Evolutionary conservation across 2,113 vertebrate species (phyloP), one percentile per base, ranked within the genome.

Genomic region (Herpailurus yagouaroundi): DNA sequence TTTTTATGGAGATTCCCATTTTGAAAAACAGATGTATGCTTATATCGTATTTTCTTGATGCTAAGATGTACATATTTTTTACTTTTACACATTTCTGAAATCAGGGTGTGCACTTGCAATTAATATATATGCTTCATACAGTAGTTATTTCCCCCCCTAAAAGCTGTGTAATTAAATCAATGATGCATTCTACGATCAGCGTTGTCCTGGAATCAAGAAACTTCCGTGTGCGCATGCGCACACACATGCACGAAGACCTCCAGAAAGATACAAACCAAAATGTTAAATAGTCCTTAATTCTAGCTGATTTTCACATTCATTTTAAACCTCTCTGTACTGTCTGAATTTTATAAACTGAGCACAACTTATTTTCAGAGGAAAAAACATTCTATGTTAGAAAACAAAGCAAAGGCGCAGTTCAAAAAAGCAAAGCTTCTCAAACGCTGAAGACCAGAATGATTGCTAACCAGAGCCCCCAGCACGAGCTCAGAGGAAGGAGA

Each of bases 21-120:
- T 80, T 74, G 36, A 74, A 93, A 55, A 63, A 38, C 48, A 77
- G 52, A 71, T 60, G 23, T 16, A 29, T 1, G 15, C 21, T 48
- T 85, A 11, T 15, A 45, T 27, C 8, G 60, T 84, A 66, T 89
- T 91, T 94, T 83, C 74, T 88, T 71, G 50, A 66, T 31, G 92
- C 45, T 94, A 79, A 93, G 50, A 41, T 18, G 9, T 7, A 29
- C 19, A 10, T 64, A 4, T 68, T 85, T 76, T 94, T 57, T 12
- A 69, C 92, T 69, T 81, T 77, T 94, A 71, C 21, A 52, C 29
- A 71, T 89, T 71, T 94, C n/a, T 82, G 48, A 86, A 94, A 52
- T 89, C 63, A 66, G 33, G 73, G 19, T 73, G 7, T 41, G 14
- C 5, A 41, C 1, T 45, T 33, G 14, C n/a, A 79, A 27, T 92